These are phyloP conservation scores for Corythornis vintsioides DNA, from an alignment of 2,113 vertebrate species.

Conservation along the genomic window DNA sequence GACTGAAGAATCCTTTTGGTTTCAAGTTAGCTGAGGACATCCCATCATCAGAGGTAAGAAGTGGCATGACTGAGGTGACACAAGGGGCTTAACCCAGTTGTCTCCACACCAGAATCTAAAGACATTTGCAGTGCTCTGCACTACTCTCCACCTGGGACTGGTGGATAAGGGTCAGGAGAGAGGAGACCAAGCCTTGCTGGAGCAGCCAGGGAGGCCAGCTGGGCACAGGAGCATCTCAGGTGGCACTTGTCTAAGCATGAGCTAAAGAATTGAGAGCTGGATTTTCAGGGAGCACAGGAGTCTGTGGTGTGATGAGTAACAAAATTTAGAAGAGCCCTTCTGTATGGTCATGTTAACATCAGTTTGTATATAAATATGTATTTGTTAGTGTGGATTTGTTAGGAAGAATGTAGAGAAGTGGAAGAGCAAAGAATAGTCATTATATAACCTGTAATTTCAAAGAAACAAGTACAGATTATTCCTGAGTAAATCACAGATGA, in stretches of 20 bases:
- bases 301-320: not conserved
- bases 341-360: not conserved
- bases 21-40: not conserved
- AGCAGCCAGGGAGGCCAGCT: not conserved
- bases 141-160: not conserved
- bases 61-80: fast-evolving
- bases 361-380: not conserved
- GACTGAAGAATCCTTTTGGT: not conserved
- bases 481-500: not conserved
- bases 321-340: not conserved
- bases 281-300: not conserved
- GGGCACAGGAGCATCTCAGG: not conserved
- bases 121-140: not conserved
- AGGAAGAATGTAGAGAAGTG: not conserved
- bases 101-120: not conserved
- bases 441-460: not conserved
- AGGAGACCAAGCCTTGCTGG: not conserved
- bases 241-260: not conserved
- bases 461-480: not conserved
- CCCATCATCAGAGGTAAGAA: not conserved
- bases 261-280: not conserved
- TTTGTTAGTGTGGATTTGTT: not conserved
- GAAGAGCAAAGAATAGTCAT: not conserved
- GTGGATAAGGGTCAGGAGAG: not conserved
- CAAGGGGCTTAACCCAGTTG: not conserved